Conservation (phyloP, 2,888 invertebrate genomes). For the Drosophila algonquin region DNA sequence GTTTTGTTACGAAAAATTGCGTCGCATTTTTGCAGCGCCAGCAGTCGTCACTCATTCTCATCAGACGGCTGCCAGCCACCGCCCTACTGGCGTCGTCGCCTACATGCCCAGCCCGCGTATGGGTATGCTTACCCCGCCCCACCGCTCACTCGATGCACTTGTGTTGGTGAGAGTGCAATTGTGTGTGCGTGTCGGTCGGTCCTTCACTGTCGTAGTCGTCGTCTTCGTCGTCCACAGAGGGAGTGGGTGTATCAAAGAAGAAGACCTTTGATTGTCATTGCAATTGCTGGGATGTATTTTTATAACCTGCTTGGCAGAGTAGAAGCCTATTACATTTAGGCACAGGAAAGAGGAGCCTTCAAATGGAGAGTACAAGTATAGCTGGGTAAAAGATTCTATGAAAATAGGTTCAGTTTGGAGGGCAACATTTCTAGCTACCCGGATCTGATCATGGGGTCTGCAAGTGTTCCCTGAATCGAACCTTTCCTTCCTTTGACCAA, state of each 20-base stretch:
- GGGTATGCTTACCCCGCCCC: constrained; percentile 24
- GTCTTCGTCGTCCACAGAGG: constrained; percentile 19
- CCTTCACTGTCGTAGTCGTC: constrained; percentile 24
- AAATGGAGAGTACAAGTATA: neutral
- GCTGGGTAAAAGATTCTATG: too few species aligned
- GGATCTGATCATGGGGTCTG: neutral
- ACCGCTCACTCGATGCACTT: constrained; percentile 14
- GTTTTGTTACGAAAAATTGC: constrained; percentile 54
- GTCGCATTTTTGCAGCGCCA: constrained; percentile 65
- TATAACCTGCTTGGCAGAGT: neutral
- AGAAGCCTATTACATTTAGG: neutral
- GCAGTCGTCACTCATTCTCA: constrained; percentile 43
- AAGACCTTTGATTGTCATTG: constrained; percentile 23
- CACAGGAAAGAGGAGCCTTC: neutral
- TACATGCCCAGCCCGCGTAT: constrained; percentile 50
- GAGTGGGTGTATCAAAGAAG: constrained; percentile 33
- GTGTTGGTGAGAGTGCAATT: constrained; percentile 11
- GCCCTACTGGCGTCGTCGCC: constrained; percentile 72
- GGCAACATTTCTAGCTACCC: neutral
- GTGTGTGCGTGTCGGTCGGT: constrained; percentile 28
- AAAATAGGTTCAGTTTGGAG: neutral
- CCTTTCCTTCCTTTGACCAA: neutral
- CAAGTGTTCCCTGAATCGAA: neutral
- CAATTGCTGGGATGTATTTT: constrained; percentile 11
- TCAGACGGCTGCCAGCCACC: constrained; percentile 67